Evolutionary conservation across 2,113 vertebrate genomes (phyloP), one percentile per base, ranked within the genome.

Genomic region (Protomyctophum bolini): DNA sequence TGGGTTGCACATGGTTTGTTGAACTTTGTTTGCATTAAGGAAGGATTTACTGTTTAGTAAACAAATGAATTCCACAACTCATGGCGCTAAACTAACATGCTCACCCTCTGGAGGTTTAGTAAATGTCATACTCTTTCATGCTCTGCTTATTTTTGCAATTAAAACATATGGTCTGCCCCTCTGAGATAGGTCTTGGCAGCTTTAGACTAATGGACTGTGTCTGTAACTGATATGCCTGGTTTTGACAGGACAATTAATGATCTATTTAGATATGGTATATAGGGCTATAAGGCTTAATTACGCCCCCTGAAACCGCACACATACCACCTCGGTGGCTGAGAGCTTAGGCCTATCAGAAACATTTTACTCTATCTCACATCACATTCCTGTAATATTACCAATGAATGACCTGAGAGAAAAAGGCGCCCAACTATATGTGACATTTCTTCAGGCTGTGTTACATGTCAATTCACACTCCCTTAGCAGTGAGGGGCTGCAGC

Each of bases 371-470:
- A 41, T 41, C 1, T 41, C 33, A 41, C 33, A 41, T 41, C 33
- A 41, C 33, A 41, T 41, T 3, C 33, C 33, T 41, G 33, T 41
- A 3, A 41, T 3, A 41, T 41, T 41, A 41, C 33, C 3, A 41
- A 41, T 6, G 33, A 3, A 41, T 41, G 33, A 41, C 33, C 33
- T 41, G 33, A 4, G 33, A 6, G 33, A 8, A 72, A n/a, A 68
- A 28, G 6, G 10, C 52, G 15, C n/a, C 47, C 6, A 67, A n/a
- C 51, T 79, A 21, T 46, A 12, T 52, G 41, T 58, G 51, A 58
- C 60, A 45, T 76, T 68, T 80, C 61, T n/a, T 58, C n/a, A 8
- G 49, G 8, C 28, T 54, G 33, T 10, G 33, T 41, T 41, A 41
- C 33, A 10, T 55, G 12, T 46, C 57, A 33, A 71, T 62, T 60